A percentile compares a stretch with the other conserved stretches of the same genome.
phyloP scores from a whole-genome alignment of 2,797 vertebrate genomes.

The Taenioides sp. region DNA sequence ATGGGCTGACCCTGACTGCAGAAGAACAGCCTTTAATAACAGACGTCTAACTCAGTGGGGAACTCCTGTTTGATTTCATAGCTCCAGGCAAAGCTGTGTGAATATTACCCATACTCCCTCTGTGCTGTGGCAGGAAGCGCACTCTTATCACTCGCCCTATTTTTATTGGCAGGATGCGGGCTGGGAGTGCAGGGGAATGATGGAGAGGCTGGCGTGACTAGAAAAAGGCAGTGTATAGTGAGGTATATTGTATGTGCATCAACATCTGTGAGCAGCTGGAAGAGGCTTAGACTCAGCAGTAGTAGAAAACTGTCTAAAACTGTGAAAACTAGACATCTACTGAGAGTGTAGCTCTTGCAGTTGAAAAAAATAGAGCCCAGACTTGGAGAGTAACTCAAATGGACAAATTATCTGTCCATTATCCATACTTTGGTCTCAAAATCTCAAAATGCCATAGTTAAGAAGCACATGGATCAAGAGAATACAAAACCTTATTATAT shows the following conservation, averaged over 20 bases:
- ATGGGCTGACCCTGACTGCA: conserved; percentile 72
- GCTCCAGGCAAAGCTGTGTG: conserved; percentile 71
- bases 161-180: conserved; percentile 66
- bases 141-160: conserved; percentile 64
- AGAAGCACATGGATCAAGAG: no score
- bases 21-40: conserved; percentile 76
- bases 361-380: not conserved
- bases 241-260: conserved; percentile 19
- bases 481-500: no score
- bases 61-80: conserved; percentile 69
- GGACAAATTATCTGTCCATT: not conserved
- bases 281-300: conserved; percentile 16
- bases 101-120: conserved; percentile 71
- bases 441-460: not conserved
- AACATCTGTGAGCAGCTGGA: conserved; percentile 25
- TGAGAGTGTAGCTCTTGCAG: not conserved
- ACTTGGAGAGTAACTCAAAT: not conserved
- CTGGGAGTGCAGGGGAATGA: conserved; percentile 21
- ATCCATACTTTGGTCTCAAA: not conserved
- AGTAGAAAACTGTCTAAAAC: not conserved
- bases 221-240: conserved; percentile 34
- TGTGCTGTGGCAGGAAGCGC: conserved; percentile 59
- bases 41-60: conserved; percentile 65
- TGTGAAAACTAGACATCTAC: not conserved
- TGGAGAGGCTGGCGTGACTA: conserved; percentile 43